Conservation (phyloP, 2,113 vertebrate genomes). For the Pluvianellus socialis region DNA sequence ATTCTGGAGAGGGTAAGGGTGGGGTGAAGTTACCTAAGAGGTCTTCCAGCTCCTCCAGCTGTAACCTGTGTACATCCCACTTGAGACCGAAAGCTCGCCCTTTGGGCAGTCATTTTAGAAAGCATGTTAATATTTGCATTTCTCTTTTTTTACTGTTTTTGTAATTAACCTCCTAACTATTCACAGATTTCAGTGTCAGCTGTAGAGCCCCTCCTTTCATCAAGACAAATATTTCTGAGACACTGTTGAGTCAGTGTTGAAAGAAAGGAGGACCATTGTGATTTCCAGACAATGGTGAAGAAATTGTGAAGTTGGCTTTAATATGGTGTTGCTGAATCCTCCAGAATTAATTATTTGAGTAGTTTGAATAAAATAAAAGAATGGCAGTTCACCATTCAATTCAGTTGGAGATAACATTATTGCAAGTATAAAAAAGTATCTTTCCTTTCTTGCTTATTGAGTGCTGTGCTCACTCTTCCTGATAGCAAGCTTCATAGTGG, state of each 20-base stretch:
- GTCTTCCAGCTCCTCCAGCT: background rate
- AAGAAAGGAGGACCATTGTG: background rate
- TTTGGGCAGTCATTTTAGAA: background rate
- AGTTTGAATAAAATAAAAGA: background rate
- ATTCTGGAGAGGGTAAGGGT: background rate
- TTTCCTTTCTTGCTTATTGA: background rate
- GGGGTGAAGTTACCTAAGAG: background rate
- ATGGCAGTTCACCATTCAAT: background rate
- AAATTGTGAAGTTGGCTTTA: background rate
- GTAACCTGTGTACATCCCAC: background rate
- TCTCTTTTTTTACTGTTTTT: background rate
- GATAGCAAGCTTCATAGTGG: too few relatives aligned
- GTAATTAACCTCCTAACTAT: background rate
- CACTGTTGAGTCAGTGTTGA: background rate
- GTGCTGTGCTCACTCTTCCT: background rate
- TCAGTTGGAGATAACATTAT: background rate
- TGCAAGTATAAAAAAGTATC: background rate
- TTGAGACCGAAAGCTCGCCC: background rate
- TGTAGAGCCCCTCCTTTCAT: background rate
- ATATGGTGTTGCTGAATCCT: background rate
- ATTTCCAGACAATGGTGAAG: background rate
- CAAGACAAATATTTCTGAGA: background rate
- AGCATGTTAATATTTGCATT: background rate
- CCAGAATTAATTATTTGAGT: background rate
- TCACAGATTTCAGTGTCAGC: background rate